A percentile compares a stretch with the other conserved stretches of the same genome.
Conservation (phyloP, 2,797 vertebrate species). For the Falco berigora region DNA sequence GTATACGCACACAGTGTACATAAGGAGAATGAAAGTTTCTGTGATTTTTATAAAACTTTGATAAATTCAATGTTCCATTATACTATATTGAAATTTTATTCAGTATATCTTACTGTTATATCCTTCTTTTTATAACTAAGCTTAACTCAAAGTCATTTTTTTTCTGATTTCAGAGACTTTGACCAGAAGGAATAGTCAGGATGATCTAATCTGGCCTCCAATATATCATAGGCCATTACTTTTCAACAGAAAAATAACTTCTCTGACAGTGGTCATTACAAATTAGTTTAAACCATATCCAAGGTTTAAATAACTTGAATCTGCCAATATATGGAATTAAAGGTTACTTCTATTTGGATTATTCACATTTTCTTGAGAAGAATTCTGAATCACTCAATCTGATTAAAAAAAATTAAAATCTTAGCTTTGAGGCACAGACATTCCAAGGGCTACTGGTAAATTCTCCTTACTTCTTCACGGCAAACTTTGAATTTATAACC, state of each 20-base stretch:
- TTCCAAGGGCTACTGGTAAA: not conserved
- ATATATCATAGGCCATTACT: not conserved
- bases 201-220: not conserved
- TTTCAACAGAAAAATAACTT: not conserved
- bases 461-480: not conserved
- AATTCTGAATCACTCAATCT: not conserved
- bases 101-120: not conserved
- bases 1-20: not conserved
- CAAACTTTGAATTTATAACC: not conserved
- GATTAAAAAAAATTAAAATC: not conserved
- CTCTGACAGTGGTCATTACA: not conserved
- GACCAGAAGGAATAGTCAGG: not conserved
- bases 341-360: not conserved
- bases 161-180: not conserved
- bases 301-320: constrained; percentile 33
- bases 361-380: not conserved
- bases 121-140: not conserved
- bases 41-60: not conserved
- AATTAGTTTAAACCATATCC: not conserved
- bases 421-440: not conserved
- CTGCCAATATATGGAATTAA: not conserved
- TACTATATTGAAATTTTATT: not conserved
- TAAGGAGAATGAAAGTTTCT: not conserved
- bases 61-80: not conserved
- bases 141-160: not conserved